A percentile compares a stretch with the other conserved stretches of the same genome.
phyloP scores from a whole-genome alignment of 1,140 invertebrate genomes.

The Ips nitidus region DNA sequence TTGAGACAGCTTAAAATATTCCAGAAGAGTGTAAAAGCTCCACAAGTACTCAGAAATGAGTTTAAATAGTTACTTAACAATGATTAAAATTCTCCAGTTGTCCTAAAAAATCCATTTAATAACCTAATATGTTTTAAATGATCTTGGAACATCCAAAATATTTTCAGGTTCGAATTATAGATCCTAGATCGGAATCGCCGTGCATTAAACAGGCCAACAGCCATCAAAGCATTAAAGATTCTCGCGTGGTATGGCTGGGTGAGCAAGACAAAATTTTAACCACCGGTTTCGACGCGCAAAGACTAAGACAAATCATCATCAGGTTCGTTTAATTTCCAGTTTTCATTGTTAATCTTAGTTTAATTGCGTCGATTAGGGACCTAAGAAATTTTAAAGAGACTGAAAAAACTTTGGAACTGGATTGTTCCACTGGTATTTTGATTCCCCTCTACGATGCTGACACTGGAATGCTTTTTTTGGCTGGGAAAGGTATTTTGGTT shows the following conservation, averaged over 20 bases:
- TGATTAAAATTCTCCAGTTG: too few relatives aligned
- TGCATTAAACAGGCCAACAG: constrained; percentile 69
- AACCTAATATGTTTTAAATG: too few relatives aligned
- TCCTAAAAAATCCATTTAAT: too few relatives aligned
- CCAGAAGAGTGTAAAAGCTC: too few relatives aligned
- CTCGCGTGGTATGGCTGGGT: constrained; percentile 85
- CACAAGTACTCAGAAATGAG: too few relatives aligned
- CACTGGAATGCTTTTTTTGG: constrained; percentile 91
- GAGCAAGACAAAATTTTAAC: constrained; percentile 79
- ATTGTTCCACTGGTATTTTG: constrained; percentile 87
- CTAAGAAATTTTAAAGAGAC: constrained; percentile 76
- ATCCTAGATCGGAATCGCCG: constrained; percentile 67
- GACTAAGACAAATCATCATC: constrained; percentile 82
- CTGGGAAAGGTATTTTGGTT: constrained; percentile 71
- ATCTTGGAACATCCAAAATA: not conserved
- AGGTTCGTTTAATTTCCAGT: constrained; percentile 39
- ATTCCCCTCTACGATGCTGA: constrained; percentile 90
- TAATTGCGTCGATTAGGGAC: constrained; percentile 58
- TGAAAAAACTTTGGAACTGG: constrained; percentile 77
- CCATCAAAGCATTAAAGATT: constrained; percentile 89
- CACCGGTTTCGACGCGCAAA: constrained; percentile 75
- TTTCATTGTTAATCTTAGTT: not conserved
- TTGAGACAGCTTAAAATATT: too few relatives aligned
- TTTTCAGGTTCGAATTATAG: constrained; percentile 67
- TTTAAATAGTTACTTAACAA: too few relatives aligned